Evolutionary conservation across 1,140 invertebrate genomes (phyloP).

Genomic region (Whitmania pigra): DNA sequence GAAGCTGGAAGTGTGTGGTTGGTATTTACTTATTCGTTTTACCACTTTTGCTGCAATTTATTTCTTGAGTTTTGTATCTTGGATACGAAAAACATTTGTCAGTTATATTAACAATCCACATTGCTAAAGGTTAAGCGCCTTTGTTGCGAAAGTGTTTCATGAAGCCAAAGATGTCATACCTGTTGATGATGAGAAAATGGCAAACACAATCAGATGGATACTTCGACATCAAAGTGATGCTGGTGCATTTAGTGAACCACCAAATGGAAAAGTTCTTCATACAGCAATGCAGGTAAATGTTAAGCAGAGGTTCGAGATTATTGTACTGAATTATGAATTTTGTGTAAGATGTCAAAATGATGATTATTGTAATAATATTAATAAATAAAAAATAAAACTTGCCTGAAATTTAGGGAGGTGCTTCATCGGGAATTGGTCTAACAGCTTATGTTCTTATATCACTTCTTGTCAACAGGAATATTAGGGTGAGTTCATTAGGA

Average conservation of each 20-base stretch:
- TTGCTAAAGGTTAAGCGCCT: constrained; percentile 69
- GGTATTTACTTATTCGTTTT: neutral
- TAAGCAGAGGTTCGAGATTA: too few relatives aligned
- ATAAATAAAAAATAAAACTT: too few relatives aligned
- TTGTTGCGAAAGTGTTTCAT: constrained; percentile 69
- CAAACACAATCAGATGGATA: constrained; percentile 65
- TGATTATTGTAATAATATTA: too few relatives aligned
- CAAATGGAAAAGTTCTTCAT: constrained; percentile 32
- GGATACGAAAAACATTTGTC: too few relatives aligned
- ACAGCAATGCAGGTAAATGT: constrained; percentile 32
- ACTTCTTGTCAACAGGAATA: constrained; percentile 56
- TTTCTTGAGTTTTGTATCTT: too few relatives aligned
- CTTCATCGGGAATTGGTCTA: constrained; percentile 58
- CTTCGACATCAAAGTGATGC: constrained; percentile 58
- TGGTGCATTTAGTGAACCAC: constrained; percentile 59
- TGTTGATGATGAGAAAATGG: constrained; percentile 53
- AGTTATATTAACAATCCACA: too few relatives aligned
- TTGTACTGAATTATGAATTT: too few relatives aligned
- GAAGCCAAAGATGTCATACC: constrained; percentile 65
- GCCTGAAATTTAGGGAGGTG: constrained; percentile 47
- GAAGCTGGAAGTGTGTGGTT: constrained; percentile 25
- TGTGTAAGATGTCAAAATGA: too few relatives aligned
- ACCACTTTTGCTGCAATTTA: neutral
- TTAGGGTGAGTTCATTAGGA: neutral
- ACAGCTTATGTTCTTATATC: constrained; percentile 71